Evolutionary conservation across 2,888 invertebrate species (phyloP).

Genomic region (Drosophila buzzatii): DNA sequence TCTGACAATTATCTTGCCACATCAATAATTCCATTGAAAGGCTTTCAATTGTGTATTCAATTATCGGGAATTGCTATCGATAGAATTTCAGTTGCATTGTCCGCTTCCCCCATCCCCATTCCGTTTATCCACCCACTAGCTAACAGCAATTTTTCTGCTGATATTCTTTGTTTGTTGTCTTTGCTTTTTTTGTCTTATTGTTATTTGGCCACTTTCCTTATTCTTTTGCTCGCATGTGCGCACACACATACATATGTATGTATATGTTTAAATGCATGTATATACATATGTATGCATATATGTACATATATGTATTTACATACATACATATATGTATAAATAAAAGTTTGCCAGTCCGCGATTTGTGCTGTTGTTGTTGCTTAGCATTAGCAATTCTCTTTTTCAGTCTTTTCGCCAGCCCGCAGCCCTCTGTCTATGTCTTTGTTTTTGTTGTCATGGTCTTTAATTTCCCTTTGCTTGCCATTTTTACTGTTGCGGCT

Average conservation of each 20-base stretch:
- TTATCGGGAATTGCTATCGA: slow-evolving; percentile 11
- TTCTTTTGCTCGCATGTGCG: slow-evolving; percentile 23
- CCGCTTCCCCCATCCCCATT: background rate
- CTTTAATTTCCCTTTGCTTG: slow-evolving; percentile 57
- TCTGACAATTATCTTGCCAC: background rate
- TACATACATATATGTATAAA: slow-evolving; percentile 18
- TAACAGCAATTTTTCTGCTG: slow-evolving; percentile 18
- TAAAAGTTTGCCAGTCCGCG: slow-evolving; percentile 43
- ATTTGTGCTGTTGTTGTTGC: slow-evolving; percentile 7
- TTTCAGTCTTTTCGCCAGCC: slow-evolving; percentile 46
- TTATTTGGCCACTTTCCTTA: slow-evolving; percentile 35
- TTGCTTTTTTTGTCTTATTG: slow-evolving; percentile 31
- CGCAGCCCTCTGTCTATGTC: background rate
- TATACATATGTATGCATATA: slow-evolving; percentile 3
- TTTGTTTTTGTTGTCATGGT: slow-evolving; percentile 46
- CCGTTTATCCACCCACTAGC: background rate
- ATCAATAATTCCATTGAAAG: slow-evolving; percentile 1
- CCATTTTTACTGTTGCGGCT: slow-evolving; percentile 63
- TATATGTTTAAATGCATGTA: slow-evolving; percentile 2
- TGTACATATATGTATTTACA: background rate
- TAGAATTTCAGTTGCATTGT: background rate
- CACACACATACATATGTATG: background rate
- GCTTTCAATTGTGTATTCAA: slow-evolving; percentile 3
- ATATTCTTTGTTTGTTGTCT: slow-evolving; percentile 38
- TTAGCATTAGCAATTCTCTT: slow-evolving; percentile 61